A percentile compares a stretch with the other conserved stretches of the same genome.
Evolutionary conservation across 2,888 invertebrate species (phyloP).

Genomic region (Drosophila subsilvestris): DNA sequence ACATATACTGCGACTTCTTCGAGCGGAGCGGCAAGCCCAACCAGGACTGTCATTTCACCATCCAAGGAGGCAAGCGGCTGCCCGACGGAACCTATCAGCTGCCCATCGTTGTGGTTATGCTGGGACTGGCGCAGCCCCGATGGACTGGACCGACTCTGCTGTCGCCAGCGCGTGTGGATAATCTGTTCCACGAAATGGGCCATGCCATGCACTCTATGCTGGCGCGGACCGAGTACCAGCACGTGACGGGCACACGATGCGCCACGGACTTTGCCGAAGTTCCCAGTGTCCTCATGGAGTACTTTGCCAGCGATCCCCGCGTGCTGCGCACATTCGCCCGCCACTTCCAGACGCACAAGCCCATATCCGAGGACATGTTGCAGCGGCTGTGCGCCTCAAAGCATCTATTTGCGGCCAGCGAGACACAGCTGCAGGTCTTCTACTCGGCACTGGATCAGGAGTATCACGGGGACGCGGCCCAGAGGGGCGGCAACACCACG

Average conservation of each 20-base stretch:
- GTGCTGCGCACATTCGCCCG: slow-evolving; percentile 93
- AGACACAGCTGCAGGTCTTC: slow-evolving; percentile 94
- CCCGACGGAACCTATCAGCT: slow-evolving; percentile 93
- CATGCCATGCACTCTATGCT: slow-evolving; percentile 99
- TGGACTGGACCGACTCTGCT: slow-evolving; percentile 92
- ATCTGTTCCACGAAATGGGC: slow-evolving; percentile 99
- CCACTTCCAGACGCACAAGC: slow-evolving; percentile 95
- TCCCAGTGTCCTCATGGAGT: slow-evolving; percentile 99
- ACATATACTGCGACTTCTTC: slow-evolving; percentile 99
- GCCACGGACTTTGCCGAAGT: slow-evolving; percentile 99
- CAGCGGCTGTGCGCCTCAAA: slow-evolving; percentile 93
- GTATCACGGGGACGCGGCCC: slow-evolving; percentile 87
- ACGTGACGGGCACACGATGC: slow-evolving; percentile 98
- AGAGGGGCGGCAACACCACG: slow-evolving; percentile 86
- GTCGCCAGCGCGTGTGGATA: slow-evolving; percentile 94
- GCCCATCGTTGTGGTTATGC: slow-evolving; percentile 96
- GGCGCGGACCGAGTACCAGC: slow-evolving; percentile 97
- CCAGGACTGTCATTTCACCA: slow-evolving; percentile 99
- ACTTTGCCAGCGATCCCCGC: slow-evolving; percentile 95
- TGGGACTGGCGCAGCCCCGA: slow-evolving; percentile 92
- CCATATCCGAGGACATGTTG: slow-evolving; percentile 92
- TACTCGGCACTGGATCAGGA: slow-evolving; percentile 96
- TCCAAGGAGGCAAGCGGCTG: slow-evolving; percentile 94
- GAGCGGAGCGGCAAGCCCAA: slow-evolving; percentile 95
- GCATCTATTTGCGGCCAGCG: slow-evolving; percentile 94